Conservation (phyloP, 2,888 invertebrate genomes). For the Eristalis pertinax region DNA sequence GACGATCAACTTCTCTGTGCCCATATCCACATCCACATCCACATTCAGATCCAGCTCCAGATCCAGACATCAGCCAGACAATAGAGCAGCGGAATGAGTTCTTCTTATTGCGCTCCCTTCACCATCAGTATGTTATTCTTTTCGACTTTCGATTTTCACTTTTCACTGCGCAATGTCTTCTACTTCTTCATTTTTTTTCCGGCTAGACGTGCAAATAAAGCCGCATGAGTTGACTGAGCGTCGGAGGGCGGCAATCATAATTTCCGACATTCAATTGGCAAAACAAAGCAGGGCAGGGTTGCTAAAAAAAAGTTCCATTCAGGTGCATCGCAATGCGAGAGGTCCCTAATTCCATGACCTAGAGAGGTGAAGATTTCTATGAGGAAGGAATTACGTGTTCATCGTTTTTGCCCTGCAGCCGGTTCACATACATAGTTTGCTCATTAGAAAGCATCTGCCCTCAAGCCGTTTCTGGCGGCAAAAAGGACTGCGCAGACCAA, state of each 20-base stretch:
- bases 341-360: slow-evolving; percentile 68
- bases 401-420: slow-evolving; percentile 26
- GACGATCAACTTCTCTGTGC: slow-evolving; percentile 46
- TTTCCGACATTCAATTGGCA: slow-evolving; percentile 66
- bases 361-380: slow-evolving; percentile 38
- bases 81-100: slow-evolving; percentile 54
- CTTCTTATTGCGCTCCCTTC: background rate
- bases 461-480: slow-evolving; percentile 57
- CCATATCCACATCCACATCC: too few relatives aligned
- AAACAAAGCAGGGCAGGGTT: slow-evolving; percentile 51
- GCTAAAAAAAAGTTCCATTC: slow-evolving; percentile 39
- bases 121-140: slow-evolving; percentile 14
- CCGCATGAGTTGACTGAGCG: slow-evolving; percentile 24
- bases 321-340: slow-evolving; percentile 57
- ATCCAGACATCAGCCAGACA: slow-evolving; percentile 64
- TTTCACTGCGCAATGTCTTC: slow-evolving; percentile 11
- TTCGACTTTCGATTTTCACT: slow-evolving; percentile 44
- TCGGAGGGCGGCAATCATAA: slow-evolving; percentile 39
- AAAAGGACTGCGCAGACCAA: slow-evolving; percentile 46
- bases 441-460: slow-evolving; percentile 66
- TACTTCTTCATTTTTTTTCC: background rate
- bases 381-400: slow-evolving; percentile 56
- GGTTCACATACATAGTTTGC: slow-evolving; percentile 48
- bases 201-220: slow-evolving; percentile 18
- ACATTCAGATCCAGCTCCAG: slow-evolving; percentile 16